Percentiles rank a stretch among this genome's conserved stretches.
Evolutionary conservation across 2,888 invertebrate genomes (phyloP).

Genomic region (Poecilobothrus nobilitatus): DNA sequence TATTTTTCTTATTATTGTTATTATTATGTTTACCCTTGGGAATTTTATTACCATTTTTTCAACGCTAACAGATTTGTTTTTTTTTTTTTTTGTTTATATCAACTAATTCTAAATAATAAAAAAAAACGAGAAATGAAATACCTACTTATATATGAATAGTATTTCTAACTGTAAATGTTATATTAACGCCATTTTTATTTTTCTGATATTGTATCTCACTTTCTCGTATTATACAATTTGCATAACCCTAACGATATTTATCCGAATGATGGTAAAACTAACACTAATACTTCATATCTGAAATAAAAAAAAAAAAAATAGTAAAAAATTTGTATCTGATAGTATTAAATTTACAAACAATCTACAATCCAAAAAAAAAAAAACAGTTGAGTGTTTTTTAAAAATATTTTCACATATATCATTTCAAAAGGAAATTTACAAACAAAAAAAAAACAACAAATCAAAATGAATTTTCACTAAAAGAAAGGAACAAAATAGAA

Average conservation of each 20-base stretch:
- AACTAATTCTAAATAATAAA: no score
- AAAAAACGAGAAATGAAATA: no score
- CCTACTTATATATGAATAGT: no score
- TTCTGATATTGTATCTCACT: background rate
- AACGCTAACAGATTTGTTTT: background rate
- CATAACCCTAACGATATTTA: no score
- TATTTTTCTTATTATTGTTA: background rate
- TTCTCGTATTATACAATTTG: no score
- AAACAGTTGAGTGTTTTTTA: background rate
- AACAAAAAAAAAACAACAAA: background rate
- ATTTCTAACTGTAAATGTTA: no score
- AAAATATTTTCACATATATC: background rate
- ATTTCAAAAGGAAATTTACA: background rate
- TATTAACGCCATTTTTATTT: background rate
- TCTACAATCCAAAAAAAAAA: background rate
- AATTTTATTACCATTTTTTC: background rate
- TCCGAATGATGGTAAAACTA: no score
- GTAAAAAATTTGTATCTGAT: no score
- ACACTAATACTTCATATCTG: no score
- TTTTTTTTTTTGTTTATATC: no score
- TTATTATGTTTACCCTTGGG: background rate
- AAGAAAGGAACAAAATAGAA: background rate
- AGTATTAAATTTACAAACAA: no score
- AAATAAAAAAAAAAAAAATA: no score
- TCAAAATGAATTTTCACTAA: background rate